Base-by-base conservation (phyloP, 2,888 invertebrate genomes). In the Physocephala rufipes region DNA sequence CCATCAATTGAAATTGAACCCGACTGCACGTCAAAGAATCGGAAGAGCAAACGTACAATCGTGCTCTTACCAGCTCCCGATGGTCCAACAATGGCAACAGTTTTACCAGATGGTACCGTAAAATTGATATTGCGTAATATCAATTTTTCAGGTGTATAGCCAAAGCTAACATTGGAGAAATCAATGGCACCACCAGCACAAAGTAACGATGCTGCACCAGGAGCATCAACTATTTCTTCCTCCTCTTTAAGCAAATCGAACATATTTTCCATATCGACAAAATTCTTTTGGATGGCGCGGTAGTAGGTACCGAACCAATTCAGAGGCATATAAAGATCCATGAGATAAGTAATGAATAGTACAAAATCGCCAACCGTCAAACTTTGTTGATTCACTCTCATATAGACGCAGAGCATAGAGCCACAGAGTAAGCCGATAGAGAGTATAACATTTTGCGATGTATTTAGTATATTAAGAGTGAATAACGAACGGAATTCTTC, bases 251-350 rank as follows among this genome's bases (percentile, higher is more conserved):
- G 88, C 74, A 99, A 86, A 78, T 98, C 97, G 84, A 99, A 96
- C 99, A 99, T 98, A 86, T 99, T 99, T 86, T 99, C 99, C 99
- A 99, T 99, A 82, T 99, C 99, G 21, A 99, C 92, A 82, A 99
- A 99, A 82, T 97, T 95, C 87, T 95, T 96, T 84, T 99, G 99
- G 73, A 99, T 97, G 70, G 95, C 94, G 82, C 98, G 93, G 84
- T 99, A 99, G 82, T 97, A 98, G 2, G 97, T 98, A 36, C 99
- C 99, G 83, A 99, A 96, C 93, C 95, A 99, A 87, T 99, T 99
- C 66, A 99, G 87, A 0, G 99, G 99, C 72, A 95, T 94, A 82
- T 98, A 99, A 28, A 99, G 87, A 82, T 96, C 99, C 75, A 96
- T 91, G 24, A 99, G 92, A 82, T 99, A 99, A 1, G 96, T 93